Conservation (phyloP, 2,113 vertebrate species). For the Hyperopisus bebe region DNA sequence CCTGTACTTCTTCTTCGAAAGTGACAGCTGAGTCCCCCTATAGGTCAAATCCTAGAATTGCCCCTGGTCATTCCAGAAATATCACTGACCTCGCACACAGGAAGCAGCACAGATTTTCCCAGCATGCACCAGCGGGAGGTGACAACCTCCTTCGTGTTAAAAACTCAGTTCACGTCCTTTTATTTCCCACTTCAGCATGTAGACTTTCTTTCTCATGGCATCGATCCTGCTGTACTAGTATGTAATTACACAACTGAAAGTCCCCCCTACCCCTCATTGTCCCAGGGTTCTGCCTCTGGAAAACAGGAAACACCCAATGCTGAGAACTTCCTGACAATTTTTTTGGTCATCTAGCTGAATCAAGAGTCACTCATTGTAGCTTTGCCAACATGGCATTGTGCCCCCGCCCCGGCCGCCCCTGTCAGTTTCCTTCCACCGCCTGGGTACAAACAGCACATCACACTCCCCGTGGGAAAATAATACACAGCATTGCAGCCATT, state of each 20-base stretch:
- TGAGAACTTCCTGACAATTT: slow-evolving; percentile 65
- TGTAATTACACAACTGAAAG: slow-evolving; percentile 25
- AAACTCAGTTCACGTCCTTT: not conserved
- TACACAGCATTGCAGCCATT: slow-evolving; percentile 36
- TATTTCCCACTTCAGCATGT: not conserved
- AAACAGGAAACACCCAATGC: slow-evolving; percentile 64
- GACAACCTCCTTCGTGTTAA: not conserved
- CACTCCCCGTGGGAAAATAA: slow-evolving; percentile 60
- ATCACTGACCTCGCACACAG: not conserved
- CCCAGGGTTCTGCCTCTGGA: slow-evolving; percentile 34
- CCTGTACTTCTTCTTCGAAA: not conserved
- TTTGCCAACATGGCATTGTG: slow-evolving; percentile 39
- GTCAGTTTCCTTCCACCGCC: slow-evolving; percentile 54
- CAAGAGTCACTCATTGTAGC: slow-evolving; percentile 18
- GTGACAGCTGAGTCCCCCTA: not conserved
- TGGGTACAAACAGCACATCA: slow-evolving; percentile 37
- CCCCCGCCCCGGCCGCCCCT: not conserved
- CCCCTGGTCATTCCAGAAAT: not conserved
- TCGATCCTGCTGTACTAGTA: not conserved
- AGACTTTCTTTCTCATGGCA: not conserved
- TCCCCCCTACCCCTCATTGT: slow-evolving; percentile 39
- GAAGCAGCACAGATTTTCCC: not conserved
- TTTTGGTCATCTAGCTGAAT: slow-evolving; percentile 29
- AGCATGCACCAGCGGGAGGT: not conserved
- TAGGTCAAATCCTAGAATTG: not conserved